A percentile compares a stretch with the other conserved stretches of the same genome.
Evolutionary conservation across 2,797 vertebrate species (phyloP).

Genomic region (Buphagus erythrorhynchus): DNA sequence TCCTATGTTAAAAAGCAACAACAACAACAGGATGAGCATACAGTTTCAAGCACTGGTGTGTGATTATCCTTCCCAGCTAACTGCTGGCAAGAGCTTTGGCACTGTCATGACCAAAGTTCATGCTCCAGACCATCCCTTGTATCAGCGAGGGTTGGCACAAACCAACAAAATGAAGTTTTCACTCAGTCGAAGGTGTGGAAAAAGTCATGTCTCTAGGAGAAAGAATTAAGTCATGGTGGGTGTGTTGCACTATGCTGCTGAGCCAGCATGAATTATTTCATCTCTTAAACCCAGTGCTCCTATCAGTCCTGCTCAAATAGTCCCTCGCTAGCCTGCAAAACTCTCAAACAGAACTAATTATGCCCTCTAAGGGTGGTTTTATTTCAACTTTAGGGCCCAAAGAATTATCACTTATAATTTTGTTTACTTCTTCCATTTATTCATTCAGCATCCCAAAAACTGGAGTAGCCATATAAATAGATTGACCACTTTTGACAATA

Average conservation of each 20-base stretch:
- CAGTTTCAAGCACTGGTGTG: neutral
- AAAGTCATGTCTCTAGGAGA: neutral
- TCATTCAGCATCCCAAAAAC: neutral
- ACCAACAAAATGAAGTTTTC: neutral
- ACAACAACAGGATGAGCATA: neutral
- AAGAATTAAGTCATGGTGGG: rapidly evolving
- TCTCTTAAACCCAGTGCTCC: neutral
- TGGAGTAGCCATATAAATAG: neutral
- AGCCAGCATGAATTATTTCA: neutral
- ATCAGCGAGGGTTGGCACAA: neutral
- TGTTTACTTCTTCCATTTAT: neutral
- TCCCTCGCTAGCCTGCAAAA: neutral
- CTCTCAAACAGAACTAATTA: neutral
- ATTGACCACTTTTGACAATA: neutral
- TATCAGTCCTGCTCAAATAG: neutral
- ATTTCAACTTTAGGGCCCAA: neutral
- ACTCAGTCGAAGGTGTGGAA: neutral
- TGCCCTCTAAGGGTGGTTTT: neutral
- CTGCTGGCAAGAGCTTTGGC: neutral
- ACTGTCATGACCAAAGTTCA: too few species aligned
- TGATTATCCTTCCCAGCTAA: neutral
- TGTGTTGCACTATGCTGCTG: neutral
- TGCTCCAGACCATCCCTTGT: rapidly evolving
- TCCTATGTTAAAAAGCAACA: neutral
- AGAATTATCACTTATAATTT: neutral